Conservation (phyloP, 2,797 vertebrate species). For the Tangara arthus region DNA sequence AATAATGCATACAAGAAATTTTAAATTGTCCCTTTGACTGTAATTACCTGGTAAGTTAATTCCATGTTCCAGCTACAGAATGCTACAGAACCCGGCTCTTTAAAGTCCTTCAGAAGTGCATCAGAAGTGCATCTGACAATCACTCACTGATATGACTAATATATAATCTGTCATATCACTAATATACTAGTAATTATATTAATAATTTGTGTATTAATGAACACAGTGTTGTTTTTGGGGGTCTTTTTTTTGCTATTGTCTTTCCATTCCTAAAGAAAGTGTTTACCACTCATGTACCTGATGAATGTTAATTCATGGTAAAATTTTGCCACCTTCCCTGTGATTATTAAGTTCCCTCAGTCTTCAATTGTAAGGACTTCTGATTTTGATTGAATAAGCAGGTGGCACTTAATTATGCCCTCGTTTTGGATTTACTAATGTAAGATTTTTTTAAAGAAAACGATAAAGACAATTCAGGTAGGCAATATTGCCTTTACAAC, state of each 20-base stretch:
- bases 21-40: slow-evolving; percentile 2
- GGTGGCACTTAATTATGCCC: not conserved
- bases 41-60: slow-evolving; percentile 40
- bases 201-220: not conserved
- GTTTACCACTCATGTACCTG: not conserved
- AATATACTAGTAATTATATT: not conserved
- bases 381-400: not conserved
- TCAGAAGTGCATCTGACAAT: not conserved
- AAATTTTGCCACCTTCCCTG: not conserved
- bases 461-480: not conserved
- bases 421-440: not conserved
- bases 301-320: not conserved
- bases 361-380: not conserved
- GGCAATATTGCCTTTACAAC: not conserved
- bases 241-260: not conserved
- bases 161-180: not conserved
- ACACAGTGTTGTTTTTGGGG: not conserved
- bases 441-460: not conserved
- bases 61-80: not conserved
- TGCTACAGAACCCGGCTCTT: not conserved
- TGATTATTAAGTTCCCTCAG: not conserved
- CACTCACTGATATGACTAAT: not conserved
- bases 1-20: slow-evolving; percentile 23
- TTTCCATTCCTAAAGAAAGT: not conserved
- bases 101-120: not conserved